Evolutionary conservation across 2,888 invertebrate species (phyloP), one percentile per base, ranked within the genome.

Genomic region (Nomada lathburiana): DNA sequence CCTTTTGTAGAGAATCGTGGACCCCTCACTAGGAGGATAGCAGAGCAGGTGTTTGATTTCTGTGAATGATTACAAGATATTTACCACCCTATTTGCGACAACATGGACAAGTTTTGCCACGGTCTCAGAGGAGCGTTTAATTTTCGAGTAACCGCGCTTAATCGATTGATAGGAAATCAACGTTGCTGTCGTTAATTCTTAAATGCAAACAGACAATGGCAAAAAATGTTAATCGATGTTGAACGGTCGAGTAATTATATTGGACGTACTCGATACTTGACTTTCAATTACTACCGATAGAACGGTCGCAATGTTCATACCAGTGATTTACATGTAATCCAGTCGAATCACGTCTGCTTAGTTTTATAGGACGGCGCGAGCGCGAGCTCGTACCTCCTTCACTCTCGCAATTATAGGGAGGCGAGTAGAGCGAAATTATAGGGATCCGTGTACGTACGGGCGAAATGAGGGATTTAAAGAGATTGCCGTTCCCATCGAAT

Each of bases 391-490:
- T 23, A 18, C 23, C 23, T 47, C 20, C 13, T 36, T 53, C 44
- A 13, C 64, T 23, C 29, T 36, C 69, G 62, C 72, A 68, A 80
- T 80, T 80, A 80, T 36, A 80, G 80, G 63, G 80, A 79, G 72
- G 68, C 63, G 80, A 72, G 72, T 80, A 79, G 80, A 63, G 29
- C 72, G 72, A 80, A 79, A 80, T 80, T 80, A 80, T 72, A 79
- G 80, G 80, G 72, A 63, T 44, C 44, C 50, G 26, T 18, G 57
- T 20, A 20, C 62, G 63, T 44, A 23, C 55, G n/a, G 71, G 42
- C 42, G 29, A 68, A 72, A 79, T 63, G 71, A 79, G 68, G 80
- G 80, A 72, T 79, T 80, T 80, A 80, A 36, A 72, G 80, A 80
- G 72, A 80, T 80, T 72, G 23, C 80, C 18, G 72, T 72, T 72